phyloP scores from a whole-genome alignment of 2,888 invertebrate species.

The Craniophora ligustri region DNA sequence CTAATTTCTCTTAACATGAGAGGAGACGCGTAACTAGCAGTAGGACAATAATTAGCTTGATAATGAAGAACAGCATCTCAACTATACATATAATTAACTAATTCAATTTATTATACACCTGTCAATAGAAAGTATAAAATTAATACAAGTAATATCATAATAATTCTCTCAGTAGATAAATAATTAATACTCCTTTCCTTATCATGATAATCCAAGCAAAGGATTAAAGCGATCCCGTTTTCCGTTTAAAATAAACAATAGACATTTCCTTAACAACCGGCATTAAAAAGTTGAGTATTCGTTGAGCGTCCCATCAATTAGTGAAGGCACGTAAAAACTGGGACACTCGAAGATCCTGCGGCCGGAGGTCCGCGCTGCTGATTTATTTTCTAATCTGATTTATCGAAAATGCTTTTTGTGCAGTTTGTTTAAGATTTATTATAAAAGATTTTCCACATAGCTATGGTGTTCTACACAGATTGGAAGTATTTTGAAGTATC shows the following conservation, averaged over 20 bases:
- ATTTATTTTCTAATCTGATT: constrained; percentile 51
- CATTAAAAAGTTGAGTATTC: constrained; percentile 39
- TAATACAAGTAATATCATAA: too few relatives aligned
- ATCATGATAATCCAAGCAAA: constrained; percentile 19
- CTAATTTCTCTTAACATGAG: too few relatives aligned
- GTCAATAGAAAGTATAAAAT: too few relatives aligned
- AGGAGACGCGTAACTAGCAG: too few relatives aligned
- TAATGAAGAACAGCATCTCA: too few relatives aligned
- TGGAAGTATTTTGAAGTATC: too few relatives aligned
- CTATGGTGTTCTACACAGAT: too few relatives aligned
- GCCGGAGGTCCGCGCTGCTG: constrained; percentile 38
- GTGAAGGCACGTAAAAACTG: constrained; percentile 39
- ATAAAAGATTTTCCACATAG: too few relatives aligned
- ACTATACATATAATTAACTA: too few relatives aligned
- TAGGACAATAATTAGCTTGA: too few relatives aligned
- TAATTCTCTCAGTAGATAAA: constrained; percentile 3
- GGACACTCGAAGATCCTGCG: constrained; percentile 32
- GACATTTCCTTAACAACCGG: constrained; percentile 37
- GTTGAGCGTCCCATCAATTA: constrained; percentile 51
- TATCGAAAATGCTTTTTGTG: constrained; percentile 46
- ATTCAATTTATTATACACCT: too few relatives aligned
- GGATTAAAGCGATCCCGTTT: constrained; percentile 37
- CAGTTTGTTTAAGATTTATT: constrained; percentile 46
- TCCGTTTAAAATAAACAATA: constrained; percentile 50
- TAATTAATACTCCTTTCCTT: constrained; percentile 20